Evolutionary conservation across 2,888 invertebrate species (phyloP).

Genomic region (Leptinotarsa peninsularis): DNA sequence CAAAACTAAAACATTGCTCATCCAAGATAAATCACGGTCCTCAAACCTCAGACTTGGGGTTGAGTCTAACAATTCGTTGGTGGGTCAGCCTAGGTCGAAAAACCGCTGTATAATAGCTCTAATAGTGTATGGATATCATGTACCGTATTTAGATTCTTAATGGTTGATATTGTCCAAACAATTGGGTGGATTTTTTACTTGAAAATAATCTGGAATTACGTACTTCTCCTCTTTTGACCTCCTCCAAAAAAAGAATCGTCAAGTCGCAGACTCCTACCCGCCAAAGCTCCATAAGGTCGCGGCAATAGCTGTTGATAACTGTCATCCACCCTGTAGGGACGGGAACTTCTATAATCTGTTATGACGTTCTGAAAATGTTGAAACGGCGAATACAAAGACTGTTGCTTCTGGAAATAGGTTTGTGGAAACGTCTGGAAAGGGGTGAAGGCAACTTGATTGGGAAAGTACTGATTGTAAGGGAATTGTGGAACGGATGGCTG

Average conservation of each 20-base stretch:
- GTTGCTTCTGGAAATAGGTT: slow-evolving; percentile 32
- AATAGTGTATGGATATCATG: no score
- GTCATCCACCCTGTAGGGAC: slow-evolving; percentile 58
- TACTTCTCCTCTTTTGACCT: slow-evolving; percentile 24
- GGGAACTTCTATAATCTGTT: slow-evolving; percentile 46
- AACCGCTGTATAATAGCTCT: no score
- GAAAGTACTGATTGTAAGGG: slow-evolving; percentile 29
- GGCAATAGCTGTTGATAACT: slow-evolving; percentile 55
- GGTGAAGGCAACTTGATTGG: slow-evolving; percentile 30
- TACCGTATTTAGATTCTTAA: no score
- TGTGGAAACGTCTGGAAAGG: slow-evolving; percentile 27
- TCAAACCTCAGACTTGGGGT: no score
- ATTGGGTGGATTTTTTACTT: neutral
- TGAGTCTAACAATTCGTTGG: no score
- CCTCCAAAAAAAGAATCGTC: slow-evolving; percentile 20
- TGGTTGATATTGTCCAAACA: no score
- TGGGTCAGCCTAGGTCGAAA: no score
- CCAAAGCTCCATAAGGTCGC: slow-evolving; percentile 45
- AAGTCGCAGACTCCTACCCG: slow-evolving; percentile 47
- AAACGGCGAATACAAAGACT: slow-evolving; percentile 51
- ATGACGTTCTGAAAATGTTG: slow-evolving; percentile 54
- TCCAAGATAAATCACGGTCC: no score
- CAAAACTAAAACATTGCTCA: no score
- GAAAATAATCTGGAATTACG: neutral
- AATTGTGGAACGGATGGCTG: slow-evolving; percentile 2